A percentile compares a stretch with the other conserved stretches of the same genome.
phyloP scores from a whole-genome alignment of 2,888 invertebrate genomes.

The Tubulanus polymorphus region DNA sequence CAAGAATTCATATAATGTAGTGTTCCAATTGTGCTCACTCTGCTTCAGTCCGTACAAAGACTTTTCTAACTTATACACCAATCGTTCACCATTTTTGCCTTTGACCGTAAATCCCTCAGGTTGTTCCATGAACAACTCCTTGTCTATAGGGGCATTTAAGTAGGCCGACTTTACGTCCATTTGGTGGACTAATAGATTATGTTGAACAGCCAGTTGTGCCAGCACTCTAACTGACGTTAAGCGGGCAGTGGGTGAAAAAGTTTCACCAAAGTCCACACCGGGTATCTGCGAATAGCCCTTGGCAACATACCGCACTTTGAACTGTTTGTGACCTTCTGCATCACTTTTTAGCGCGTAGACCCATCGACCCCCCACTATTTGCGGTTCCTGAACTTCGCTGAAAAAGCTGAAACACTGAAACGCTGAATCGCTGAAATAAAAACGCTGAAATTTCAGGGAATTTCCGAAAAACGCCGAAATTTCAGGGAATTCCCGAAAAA shows the following conservation, averaged over 20 bases:
- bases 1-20: neutral
- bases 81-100: neutral
- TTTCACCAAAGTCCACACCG: too few species aligned
- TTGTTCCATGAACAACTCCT: neutral
- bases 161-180: neutral
- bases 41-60: slow-evolving; percentile 1
- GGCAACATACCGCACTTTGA: neutral
- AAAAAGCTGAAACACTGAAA: too few species aligned
- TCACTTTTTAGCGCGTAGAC: neutral
- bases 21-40: neutral
- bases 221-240: neutral
- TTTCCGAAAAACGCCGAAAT: too few species aligned
- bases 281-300: neutral
- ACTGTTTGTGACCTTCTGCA: neutral
- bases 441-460: too few species aligned
- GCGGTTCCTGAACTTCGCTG: too few species aligned
- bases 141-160: neutral
- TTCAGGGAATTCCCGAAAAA: too few species aligned
- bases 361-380: neutral
- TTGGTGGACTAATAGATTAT: neutral
- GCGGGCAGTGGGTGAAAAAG: too few species aligned
- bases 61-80: neutral
- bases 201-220: neutral
- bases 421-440: too few species aligned
- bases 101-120: neutral